A percentile compares a stretch with the other conserved stretches of the same genome.
These are phyloP conservation scores for Caenorhabditis sulstoni DNA, from an alignment of 2,888 invertebrate species.

Conservation along the genomic window DNA sequence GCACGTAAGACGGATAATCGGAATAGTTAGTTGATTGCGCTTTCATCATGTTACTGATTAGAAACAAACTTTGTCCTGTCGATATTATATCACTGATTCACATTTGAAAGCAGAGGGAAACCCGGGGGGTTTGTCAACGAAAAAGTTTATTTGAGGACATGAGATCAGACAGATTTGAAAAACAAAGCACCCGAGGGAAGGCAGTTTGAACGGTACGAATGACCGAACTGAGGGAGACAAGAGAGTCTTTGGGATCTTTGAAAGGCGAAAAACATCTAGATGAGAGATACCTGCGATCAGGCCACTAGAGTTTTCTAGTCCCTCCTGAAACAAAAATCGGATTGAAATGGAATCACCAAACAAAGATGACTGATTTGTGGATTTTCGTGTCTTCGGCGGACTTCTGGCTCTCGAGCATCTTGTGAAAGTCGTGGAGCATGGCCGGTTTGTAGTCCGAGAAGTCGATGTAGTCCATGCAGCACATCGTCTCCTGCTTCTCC, in stretches of 20 bases:
- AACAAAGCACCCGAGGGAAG: background rate
- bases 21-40: slow-evolving; percentile 9
- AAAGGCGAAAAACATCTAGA: no score
- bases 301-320: no score
- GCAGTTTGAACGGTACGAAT: background rate
- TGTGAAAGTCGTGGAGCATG: slow-evolving; percentile 46
- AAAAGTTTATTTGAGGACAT: slow-evolving; percentile 11
- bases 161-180: background rate
- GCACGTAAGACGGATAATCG: no score
- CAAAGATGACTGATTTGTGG: slow-evolving; percentile 44
- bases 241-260: no score
- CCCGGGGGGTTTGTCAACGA: slow-evolving; percentile 4
- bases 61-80: slow-evolving; percentile 7
- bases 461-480: slow-evolving; percentile 50
- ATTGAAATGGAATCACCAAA: slow-evolving; percentile 13
- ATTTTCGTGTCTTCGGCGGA: slow-evolving; percentile 17
- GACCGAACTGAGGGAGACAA: no score
- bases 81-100: background rate
- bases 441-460: slow-evolving; percentile 46
- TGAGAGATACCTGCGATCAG: no score
- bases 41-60: slow-evolving; percentile 31
- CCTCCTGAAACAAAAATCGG: background rate
- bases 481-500: slow-evolving; percentile 48
- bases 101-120: background rate
- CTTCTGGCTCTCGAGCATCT: slow-evolving; percentile 29